Base-by-base conservation (phyloP, 2,113 vertebrate species). In the Lichenostomus cassidix region DNA sequence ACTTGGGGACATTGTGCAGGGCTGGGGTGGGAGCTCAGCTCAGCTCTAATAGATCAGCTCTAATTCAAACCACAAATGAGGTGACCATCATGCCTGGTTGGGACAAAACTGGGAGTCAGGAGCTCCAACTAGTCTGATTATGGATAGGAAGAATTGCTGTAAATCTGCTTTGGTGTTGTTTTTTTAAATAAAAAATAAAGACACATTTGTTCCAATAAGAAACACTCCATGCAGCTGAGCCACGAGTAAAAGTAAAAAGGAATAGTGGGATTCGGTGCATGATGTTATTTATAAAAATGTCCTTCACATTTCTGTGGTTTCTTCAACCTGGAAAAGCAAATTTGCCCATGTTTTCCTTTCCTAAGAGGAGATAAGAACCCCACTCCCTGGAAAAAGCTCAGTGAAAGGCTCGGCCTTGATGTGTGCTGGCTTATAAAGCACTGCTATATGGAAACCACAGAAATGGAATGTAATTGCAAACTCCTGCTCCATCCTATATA, bases 271-370 rank as follows among this genome's bases (percentile, higher is more conserved):
- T 94, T 95, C 0, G 3, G 70, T 44, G 79, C 56, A 79, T 50
- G 86, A 75, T 87, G 81, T 89, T 97, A 80, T 97, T 97, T 96
- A 81, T 78, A 93, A 62, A 94, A 96, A 90, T 89, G 75, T 53
- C 90, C 92, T 89, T 92, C 83, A 63, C 90, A 96, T 97, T 97
- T 97, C 93, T 97, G 95, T 94, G 96, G 92, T 94, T 96, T 96
- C 83, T 92, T 68, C 90, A 91, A 89, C 90, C 87, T 96, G 87
- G 95, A 96, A 97, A 97, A 97, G 90, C 90, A 97, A 97, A 96
- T 94, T 96, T 96, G 89, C 76, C 53, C 35, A 23, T 95, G 90
- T 97, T 97, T 97, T 97, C 63, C 0, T 97, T 97, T 94, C 93
- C 92, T 96, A 97, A 95, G 95, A 95, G 95, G 84, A 95, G 95